Evolutionary conservation across 2,888 invertebrate species (phyloP), one percentile per base, ranked within the genome.

Genomic region (Piscicola geometra): DNA sequence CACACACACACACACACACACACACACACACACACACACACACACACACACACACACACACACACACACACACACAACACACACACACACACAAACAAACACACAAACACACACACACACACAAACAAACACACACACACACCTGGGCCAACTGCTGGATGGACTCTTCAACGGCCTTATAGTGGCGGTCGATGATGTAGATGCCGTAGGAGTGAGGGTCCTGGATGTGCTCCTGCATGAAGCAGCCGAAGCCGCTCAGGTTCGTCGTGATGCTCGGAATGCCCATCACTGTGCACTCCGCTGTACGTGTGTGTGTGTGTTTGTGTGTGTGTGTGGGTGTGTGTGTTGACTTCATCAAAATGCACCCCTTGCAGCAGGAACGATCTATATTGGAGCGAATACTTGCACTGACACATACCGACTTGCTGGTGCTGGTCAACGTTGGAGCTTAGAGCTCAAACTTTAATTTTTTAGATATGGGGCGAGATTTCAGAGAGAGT

Each of bases 201-300:
- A 99, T 97, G 69, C 98, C 99, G 84, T 99, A 99, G 0, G 94
- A 94, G 90, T 93, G 92, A 0, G 98, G 98, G 85, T 99, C 98
- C 0, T 94, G 92, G 76, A 99, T 92, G 84, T 98, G 95, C 81
- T 99, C 95, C 81, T 94, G 91, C 94, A 98, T 97, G 87, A 98
- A 98, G 84, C 97, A 97, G 1, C 98, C 98, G 85, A 98, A 98
- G 60, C 94, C 93, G 68, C 97, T 97, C 2, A 99, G 87, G 85
- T 99, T 99, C 15, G 99, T 99, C 0, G 98, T 96, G 80, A 99
- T 90, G 82, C 94, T 96, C 0, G 99, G 99, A 81, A 99, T 98
- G 0, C 99, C 99, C 98, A 99, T 98, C n/a, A 99, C 97, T 0
- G 99, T 99, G 83, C 99, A 99, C 86, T 99, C 99, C 0, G 98